These are phyloP conservation scores for Cochlearius cochlearius DNA, from an alignment of 2,113 vertebrate genomes.

Conservation along the genomic window DNA sequence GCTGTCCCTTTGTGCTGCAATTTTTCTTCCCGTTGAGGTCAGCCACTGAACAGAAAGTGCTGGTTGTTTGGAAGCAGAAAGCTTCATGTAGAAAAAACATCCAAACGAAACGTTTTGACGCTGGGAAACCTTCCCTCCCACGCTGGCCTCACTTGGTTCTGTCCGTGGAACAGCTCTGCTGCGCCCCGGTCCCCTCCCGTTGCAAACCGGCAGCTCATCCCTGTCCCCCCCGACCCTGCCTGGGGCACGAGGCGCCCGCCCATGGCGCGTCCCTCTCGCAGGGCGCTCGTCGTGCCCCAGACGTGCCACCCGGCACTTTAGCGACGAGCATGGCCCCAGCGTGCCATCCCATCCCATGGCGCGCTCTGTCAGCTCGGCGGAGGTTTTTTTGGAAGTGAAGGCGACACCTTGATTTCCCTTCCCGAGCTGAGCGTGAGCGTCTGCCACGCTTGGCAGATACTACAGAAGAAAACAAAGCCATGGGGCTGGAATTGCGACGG, in stretches of 20 bases:
- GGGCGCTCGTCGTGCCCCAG: too few species aligned
- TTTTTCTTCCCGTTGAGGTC: conserved; percentile 49
- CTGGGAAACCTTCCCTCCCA: neutral
- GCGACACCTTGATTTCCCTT: neutral
- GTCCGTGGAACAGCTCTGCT: neutral
- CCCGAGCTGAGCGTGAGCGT: neutral
- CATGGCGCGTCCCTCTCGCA: neutral
- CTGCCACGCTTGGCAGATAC: neutral
- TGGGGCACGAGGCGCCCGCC: neutral
- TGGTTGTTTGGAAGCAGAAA: conserved; percentile 4
- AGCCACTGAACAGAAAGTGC: neutral
- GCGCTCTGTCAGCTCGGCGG: neutral
- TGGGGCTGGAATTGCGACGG: rapidly evolving
- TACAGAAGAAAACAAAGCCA: neutral
- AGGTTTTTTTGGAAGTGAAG: neutral
- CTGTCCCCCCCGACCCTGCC: neutral
- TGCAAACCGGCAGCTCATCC: rapidly evolving
- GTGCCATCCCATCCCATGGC: rapidly evolving
- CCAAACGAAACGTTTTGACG: neutral
- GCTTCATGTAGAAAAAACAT: neutral
- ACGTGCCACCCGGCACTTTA: neutral
- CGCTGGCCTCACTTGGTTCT: neutral
- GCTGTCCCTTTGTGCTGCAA: neutral
- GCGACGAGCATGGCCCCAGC: rapidly evolving
- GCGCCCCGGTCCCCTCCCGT: neutral